These are phyloP conservation scores for Thamnophis elegans DNA, from an alignment of 2,797 vertebrate species.

Conservation along the genomic window DNA sequence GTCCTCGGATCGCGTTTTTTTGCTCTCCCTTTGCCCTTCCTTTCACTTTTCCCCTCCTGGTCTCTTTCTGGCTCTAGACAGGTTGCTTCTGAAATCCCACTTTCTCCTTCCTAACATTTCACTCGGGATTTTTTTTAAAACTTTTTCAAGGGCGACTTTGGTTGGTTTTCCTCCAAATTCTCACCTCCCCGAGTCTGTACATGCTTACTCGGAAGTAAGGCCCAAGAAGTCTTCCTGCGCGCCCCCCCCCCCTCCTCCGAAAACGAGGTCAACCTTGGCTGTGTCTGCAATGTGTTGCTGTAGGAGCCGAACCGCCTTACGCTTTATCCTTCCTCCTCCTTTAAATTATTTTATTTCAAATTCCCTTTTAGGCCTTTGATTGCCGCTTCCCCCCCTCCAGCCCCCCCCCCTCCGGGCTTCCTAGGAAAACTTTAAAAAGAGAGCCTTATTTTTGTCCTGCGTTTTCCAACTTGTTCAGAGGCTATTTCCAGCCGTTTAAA, in stretches of 20 bases:
- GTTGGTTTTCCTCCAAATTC: not conserved
- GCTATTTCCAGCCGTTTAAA: not conserved
- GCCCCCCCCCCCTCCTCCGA: not conserved
- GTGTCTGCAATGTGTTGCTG: not conserved
- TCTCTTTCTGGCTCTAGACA: constrained; percentile 39
- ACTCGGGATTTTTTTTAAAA: not conserved
- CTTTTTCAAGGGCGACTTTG: not conserved
- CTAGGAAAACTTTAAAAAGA: not conserved
- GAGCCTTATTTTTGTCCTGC: not conserved
- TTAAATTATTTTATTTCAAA: not conserved
- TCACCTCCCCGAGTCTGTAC: not conserved
- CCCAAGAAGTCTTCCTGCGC: not conserved
- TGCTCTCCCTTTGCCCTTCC: not conserved
- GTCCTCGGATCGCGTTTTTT: not conserved
- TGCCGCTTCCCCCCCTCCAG: too few species aligned
- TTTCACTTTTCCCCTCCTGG: constrained; percentile 68
- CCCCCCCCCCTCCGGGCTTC: not conserved
- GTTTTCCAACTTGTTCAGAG: not conserved
- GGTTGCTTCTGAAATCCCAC: constrained; percentile 46
- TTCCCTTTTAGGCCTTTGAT: not conserved
- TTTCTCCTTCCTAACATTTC: not conserved
- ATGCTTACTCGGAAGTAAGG: not conserved
- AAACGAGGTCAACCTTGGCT: not conserved
- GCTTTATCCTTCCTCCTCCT: not conserved
- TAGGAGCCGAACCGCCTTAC: not conserved